phyloP scores from a whole-genome alignment of 2,888 invertebrate genomes.

The Xanthorhoe spadicearia region DNA sequence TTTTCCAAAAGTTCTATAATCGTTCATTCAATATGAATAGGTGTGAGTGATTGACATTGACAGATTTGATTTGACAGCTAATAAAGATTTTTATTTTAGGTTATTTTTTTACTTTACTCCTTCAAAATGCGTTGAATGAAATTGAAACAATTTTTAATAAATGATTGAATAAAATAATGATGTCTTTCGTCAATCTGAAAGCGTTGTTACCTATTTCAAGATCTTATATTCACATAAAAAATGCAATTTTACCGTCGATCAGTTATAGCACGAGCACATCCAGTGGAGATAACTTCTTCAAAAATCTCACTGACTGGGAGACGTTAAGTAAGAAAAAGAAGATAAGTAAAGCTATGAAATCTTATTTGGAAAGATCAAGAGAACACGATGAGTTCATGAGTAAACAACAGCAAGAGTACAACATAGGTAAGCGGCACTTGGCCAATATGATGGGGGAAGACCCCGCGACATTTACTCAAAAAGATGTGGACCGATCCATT shows the following conservation, averaged over 20 bases:
- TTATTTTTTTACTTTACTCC: too few relatives aligned
- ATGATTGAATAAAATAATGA: constrained; percentile 41
- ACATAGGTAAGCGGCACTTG: constrained; percentile 96
- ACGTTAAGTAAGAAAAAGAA: constrained; percentile 82
- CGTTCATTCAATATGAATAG: too few relatives aligned
- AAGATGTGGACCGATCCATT: constrained; percentile 94
- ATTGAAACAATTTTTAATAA: too few relatives aligned
- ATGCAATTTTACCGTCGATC: constrained; percentile 49
- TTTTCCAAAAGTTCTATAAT: too few relatives aligned
- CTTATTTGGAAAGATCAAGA: constrained; percentile 92
- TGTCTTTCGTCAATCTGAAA: constrained; percentile 61
- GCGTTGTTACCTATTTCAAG: constrained; percentile 56
- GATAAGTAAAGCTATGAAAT: constrained; percentile 94
- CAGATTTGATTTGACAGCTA: too few relatives aligned
- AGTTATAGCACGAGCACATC: constrained; percentile 57
- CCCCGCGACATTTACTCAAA: constrained; percentile 93
- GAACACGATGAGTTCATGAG: constrained; percentile 94
- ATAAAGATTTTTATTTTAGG: too few relatives aligned
- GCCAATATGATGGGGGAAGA: constrained; percentile 99
- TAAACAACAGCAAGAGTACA: constrained; percentile 90
- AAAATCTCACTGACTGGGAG: constrained; percentile 75
- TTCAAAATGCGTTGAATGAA: too few relatives aligned
- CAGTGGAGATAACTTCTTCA: constrained; percentile 51
- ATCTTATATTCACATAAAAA: constrained; percentile 49
- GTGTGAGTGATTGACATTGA: too few relatives aligned